phyloP scores from a whole-genome alignment of 2,888 invertebrate genomes.

The Vannuccia rotundouncinata region DNA sequence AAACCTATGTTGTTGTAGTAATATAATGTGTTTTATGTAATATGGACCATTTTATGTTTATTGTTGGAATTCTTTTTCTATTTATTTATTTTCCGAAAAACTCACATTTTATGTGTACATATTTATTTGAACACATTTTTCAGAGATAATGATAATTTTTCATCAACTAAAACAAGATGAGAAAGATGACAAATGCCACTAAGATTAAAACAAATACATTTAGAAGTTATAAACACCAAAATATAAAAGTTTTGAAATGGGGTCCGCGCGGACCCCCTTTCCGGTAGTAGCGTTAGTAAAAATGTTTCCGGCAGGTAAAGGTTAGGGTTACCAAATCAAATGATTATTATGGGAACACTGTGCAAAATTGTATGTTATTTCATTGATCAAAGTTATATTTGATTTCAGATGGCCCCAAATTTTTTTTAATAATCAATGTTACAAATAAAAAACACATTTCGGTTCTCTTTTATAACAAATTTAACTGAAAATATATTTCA shows the following conservation, averaged over 20 bases:
- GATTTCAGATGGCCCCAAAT: too few species aligned
- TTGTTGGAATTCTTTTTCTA: background rate
- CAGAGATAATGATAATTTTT: background rate
- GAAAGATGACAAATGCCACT: background rate
- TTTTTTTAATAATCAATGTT: too few species aligned
- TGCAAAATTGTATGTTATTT: too few species aligned
- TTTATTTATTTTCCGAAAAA: background rate
- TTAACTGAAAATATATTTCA: too few species aligned
- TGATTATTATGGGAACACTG: too few species aligned
- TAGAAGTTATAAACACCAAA: background rate
- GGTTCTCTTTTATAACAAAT: too few species aligned
- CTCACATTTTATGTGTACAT: background rate
- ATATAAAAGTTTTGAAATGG: background rate
- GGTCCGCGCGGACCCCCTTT: background rate
- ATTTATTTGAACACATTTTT: background rate
- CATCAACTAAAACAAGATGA: background rate
- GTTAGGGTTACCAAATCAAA: too few species aligned
- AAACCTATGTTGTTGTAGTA: too few species aligned
- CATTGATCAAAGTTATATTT: too few species aligned
- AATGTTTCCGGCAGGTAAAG: background rate
- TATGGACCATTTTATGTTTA: background rate
- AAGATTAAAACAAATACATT: background rate
- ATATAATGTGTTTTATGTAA: background rate
- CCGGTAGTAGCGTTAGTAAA: background rate
- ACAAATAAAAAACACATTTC: too few species aligned